Conservation (phyloP, 1,140 invertebrate species). For the Procambarus virginalis region DNA sequence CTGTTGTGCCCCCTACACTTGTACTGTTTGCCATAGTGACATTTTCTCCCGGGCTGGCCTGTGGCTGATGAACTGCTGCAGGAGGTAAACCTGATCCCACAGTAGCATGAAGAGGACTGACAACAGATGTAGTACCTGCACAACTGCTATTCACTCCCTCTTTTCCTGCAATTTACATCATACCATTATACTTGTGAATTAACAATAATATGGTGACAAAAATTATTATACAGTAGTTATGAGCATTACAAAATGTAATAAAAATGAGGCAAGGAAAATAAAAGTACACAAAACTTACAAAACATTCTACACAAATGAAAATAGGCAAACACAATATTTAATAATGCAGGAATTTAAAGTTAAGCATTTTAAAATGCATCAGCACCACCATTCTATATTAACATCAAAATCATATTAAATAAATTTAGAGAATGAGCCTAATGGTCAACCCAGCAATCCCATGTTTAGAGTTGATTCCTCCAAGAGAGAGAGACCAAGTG, state of each 20-base stretch:
- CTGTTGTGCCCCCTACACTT: slow-evolving; percentile 34
- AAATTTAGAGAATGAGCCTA: neutral
- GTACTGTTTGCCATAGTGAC: neutral
- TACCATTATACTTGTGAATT: neutral
- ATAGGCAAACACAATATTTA: neutral
- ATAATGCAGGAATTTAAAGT: neutral
- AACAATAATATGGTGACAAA: neutral
- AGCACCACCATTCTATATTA: neutral
- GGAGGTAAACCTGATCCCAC: neutral
- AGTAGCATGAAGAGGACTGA: slow-evolving; percentile 26
- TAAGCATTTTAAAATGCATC: neutral
- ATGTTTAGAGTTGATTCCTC: neutral
- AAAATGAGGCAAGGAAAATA: neutral
- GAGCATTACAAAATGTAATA: neutral
- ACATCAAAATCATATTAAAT: neutral
- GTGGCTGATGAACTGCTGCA: neutral
- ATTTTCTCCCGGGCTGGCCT: slow-evolving; percentile 25
- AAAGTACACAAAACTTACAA: neutral
- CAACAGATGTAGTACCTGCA: neutral
- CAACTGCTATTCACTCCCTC: slow-evolving; percentile 11
- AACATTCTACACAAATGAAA: neutral
- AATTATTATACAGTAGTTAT: neutral
- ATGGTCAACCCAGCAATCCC: slow-evolving; percentile 5
- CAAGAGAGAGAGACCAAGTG: neutral
- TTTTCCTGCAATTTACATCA: slow-evolving; percentile 10